Evolutionary conservation across 1,140 invertebrate species (phyloP), one percentile per base, ranked within the genome.

Genomic region (Drosophila hydei): DNA sequence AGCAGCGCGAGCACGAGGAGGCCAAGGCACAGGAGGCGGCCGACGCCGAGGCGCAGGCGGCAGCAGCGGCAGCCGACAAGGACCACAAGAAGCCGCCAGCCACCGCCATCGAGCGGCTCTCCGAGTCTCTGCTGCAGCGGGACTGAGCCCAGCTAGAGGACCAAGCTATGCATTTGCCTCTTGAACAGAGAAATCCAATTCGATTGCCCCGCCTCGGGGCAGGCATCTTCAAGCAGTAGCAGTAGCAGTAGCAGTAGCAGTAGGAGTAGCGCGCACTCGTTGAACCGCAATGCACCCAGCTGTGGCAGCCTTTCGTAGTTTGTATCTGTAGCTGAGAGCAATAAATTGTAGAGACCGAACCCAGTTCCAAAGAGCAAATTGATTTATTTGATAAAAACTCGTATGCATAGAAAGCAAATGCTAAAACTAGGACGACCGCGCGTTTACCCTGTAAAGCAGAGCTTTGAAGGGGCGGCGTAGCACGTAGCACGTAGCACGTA

Each of bases 1-100:
- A 93, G 91, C 87, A 92, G 45, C 83, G 89, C 2, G 90, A 91
- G 42, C 63, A 90, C 25, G 89, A 90, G 51, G 79, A 91, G 68
- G 78, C 87, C 18, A 84, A 85, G 14, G 67, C 74, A 2, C 75
- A 76, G 12, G 72, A 89, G 61, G 80, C 69, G 6, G 84, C 87
- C 3, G 75, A 90, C 9, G 80, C 75, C 1, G 77, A 76, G 55
- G 80, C 75, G 0, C 79, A 76, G 59, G 80, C 78, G 16, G 78
- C 71, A 3, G 80, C 69, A 0, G 72, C 56, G 0, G 73, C 74
- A 0, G 67, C 60, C 2, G 81, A 81, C 0, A 85, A 81, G 70
- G 76, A 84, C 6, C 14, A 8, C 0, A 74, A 79, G 23, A 87
- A 84, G 50, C 16, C 47, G 1, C 65, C 88, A n/a, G 8, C 60